Percentiles rank a stretch among this genome's conserved stretches.
phyloP scores from a whole-genome alignment of 2,113 vertebrate species.

The Geococcyx californianus region DNA sequence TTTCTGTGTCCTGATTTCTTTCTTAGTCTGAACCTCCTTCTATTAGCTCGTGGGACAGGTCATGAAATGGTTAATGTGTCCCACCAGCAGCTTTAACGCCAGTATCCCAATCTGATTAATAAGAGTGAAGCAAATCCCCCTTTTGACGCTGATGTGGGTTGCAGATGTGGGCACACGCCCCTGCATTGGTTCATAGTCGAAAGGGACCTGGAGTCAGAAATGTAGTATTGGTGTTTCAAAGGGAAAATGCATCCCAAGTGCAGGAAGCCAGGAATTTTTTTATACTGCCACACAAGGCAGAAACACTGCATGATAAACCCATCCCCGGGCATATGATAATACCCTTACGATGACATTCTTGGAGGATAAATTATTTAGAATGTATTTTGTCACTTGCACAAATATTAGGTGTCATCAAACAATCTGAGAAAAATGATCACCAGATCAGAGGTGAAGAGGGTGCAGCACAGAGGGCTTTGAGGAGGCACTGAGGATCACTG shows the following conservation, averaged over 20 bases:
- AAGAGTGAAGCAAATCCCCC: not conserved
- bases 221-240: not conserved
- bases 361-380: not conserved
- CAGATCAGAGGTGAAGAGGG: not conserved
- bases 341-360: not conserved
- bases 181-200: not conserved
- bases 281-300: not conserved
- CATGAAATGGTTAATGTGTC: not conserved
- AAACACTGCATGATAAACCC: not conserved
- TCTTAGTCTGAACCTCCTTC: not conserved
- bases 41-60: rapidly evolving
- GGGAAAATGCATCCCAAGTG: not conserved
- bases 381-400: not conserved
- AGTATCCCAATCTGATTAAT: not conserved
- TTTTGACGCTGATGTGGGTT: not conserved
- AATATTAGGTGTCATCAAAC: not conserved
- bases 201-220: not conserved
- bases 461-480: not conserved
- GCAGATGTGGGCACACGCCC: not conserved
- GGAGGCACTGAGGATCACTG: not conserved
- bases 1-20: not conserved
- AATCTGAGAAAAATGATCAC: not conserved
- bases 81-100: not conserved
- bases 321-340: not conserved
- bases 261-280: not conserved